phyloP scores from a whole-genome alignment of 1,140 invertebrate species.

The Parasteatoda tepidariorum region DNA sequence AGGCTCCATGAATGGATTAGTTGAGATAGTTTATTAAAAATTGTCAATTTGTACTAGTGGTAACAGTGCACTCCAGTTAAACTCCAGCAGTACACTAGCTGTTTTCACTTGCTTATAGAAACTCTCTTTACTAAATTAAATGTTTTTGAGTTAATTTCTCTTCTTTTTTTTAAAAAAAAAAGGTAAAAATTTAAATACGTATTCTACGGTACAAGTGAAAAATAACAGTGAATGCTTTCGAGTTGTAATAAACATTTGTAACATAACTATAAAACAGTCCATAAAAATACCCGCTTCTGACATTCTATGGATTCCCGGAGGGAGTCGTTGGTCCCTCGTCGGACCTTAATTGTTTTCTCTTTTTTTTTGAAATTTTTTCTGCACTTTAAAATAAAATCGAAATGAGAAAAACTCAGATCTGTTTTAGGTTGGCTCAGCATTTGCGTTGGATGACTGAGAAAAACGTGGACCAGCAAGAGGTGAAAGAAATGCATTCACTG shows the following conservation, averaged over 20 bases:
- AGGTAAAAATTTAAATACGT: conserved; percentile 58
- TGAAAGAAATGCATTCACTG: conserved; percentile 51
- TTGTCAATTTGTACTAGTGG: neutral
- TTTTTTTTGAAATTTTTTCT: no score
- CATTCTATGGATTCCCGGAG: conserved; percentile 30
- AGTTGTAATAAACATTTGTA: conserved; percentile 58
- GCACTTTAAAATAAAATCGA: conserved; percentile 26
- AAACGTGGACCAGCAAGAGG: conserved; percentile 51
- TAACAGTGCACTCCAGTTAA: conserved; percentile 31
- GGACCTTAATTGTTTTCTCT: neutral
- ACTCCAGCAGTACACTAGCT: conserved; percentile 27
- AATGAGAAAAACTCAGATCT: conserved; percentile 34
- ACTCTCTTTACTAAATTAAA: conserved; percentile 15
- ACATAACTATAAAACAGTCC: conserved; percentile 62
- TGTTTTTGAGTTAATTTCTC: neutral
- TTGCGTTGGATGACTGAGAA: conserved; percentile 17
- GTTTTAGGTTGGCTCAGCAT: conserved; percentile 32
- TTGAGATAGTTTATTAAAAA: neutral
- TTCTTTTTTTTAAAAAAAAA: conserved; percentile 24
- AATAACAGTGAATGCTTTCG: conserved; percentile 57
- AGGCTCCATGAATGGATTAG: neutral
- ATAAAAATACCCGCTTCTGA: conserved; percentile 63
- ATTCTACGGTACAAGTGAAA: conserved; percentile 60
- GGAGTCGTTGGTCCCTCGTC: neutral
- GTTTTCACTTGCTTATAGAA: conserved; percentile 52